phyloP scores from a whole-genome alignment of 2,888 invertebrate species.

The Tholera decimalis region DNA sequence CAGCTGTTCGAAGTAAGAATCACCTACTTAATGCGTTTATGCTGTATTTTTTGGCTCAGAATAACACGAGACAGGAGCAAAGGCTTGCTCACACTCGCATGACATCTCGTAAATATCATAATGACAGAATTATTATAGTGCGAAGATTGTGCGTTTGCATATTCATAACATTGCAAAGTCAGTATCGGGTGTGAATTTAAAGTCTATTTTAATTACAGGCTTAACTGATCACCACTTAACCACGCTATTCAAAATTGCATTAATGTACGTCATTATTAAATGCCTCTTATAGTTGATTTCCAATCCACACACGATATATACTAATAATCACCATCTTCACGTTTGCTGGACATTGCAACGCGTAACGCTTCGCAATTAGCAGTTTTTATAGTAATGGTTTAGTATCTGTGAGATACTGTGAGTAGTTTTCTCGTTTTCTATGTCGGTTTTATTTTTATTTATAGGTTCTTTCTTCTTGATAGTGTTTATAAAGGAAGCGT shows the following conservation, averaged over 20 bases:
- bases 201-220: conserved; percentile 37
- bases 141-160: conserved; percentile 1
- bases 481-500: conserved; percentile 3
- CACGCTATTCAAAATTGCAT: conserved; percentile 35
- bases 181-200: conserved; percentile 31
- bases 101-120: not conserved
- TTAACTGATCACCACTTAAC: conserved; percentile 31
- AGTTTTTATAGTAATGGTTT: conserved; percentile 38
- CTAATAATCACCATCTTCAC: conserved; percentile 47
- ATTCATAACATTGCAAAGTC: conserved; percentile 17
- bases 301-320: conserved; percentile 50
- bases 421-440: conserved; percentile 42
- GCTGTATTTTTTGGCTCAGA: too few species aligned
- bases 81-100: not conserved
- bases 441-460: conserved; percentile 28
- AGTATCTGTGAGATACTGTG: conserved; percentile 20
- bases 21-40: too few species aligned
- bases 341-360: conserved; percentile 48
- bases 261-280: conserved; percentile 44
- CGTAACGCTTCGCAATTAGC: conserved; percentile 41
- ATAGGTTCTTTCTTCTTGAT: conserved; percentile 16
- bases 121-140: conserved; percentile 9
- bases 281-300: conserved; percentile 46
- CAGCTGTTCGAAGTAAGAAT: too few species aligned
- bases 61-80: not conserved